Conservation (phyloP, 2,797 vertebrate genomes). For the Rhynchonycteris naso region DNA sequence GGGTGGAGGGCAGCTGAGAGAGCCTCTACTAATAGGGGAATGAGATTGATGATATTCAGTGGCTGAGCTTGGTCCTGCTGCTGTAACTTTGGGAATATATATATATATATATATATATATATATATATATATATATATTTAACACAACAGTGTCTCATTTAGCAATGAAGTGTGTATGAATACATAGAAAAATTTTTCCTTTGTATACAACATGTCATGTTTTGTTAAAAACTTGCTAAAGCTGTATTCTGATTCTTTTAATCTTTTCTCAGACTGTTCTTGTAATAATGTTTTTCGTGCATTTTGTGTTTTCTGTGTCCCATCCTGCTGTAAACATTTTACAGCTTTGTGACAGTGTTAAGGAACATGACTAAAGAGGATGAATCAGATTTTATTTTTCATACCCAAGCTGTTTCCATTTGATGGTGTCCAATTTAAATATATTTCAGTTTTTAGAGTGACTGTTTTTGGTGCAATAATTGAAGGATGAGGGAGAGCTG, state of each 20-base stretch:
- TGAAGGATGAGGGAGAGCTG: constrained; percentile 25
- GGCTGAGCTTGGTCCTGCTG: background rate
- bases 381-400: constrained; percentile 42
- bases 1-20: no score
- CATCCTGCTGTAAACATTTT: background rate
- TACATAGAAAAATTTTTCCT: background rate
- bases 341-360: background rate
- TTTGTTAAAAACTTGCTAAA: background rate
- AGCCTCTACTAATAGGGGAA: background rate
- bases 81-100: no score
- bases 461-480: background rate
- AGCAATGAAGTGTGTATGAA: background rate
- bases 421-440: constrained; percentile 38
- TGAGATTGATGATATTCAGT: background rate
- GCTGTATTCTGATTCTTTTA: background rate
- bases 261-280: background rate
- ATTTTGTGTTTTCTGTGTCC: background rate
- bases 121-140: no score
- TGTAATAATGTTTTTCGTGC: background rate
- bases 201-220: background rate
- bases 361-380: background rate
- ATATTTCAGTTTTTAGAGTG: background rate
- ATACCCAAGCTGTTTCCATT: background rate
- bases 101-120: no score
- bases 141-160: background rate